Evolutionary conservation across 1,140 invertebrate species (phyloP), one percentile per base, ranked within the genome.

Genomic region (Lepidurus arcticus): DNA sequence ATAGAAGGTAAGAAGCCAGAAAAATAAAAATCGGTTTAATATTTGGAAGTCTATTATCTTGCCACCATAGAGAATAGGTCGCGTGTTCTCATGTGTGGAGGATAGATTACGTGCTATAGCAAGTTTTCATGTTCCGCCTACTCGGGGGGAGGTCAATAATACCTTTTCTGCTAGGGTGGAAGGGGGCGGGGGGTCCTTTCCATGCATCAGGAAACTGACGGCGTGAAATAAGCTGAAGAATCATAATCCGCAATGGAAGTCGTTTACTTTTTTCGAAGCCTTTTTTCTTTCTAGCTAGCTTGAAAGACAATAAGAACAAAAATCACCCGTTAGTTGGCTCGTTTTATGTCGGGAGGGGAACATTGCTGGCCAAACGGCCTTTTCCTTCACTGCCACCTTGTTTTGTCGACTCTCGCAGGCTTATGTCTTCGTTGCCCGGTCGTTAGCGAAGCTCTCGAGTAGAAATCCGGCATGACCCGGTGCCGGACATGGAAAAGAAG

Each of bases 1-100:
- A 73, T 26, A 81, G 74, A n/a, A 78, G 77, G 77, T 78, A 78
- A 78, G 7, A 7, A 16, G 10, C 43, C 44, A 42, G 53, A 65
- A 9, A 65, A 65, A 1, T 65, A 7, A 21, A 65, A 13, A n/a
- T 65, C 53, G 21, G 16, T 65, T n/a, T 7, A 65, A 65, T 16
- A 21, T 16, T n/a, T 16, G 21, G 45, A 16, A 47, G 53, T 65
- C 0, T 3, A 21, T n/a, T 65, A 13, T 65, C 21, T 16, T 7
- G 16, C 21, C 53, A 13, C 9, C 53, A 16, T 16, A 21, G 13
- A 65, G 13, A 65, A 21, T 65, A 65, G 53, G 16, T 21, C 16
- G 13, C 13, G 53, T 65, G 16, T 65, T 65, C 13, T 65, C 53
- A 13, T 65, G 53, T 65, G 53, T 65, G 53, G 53, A 65, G 53